These are phyloP conservation scores for Parapsyche elsis DNA, from an alignment of 1,140 invertebrate species.

Conservation along the genomic window DNA sequence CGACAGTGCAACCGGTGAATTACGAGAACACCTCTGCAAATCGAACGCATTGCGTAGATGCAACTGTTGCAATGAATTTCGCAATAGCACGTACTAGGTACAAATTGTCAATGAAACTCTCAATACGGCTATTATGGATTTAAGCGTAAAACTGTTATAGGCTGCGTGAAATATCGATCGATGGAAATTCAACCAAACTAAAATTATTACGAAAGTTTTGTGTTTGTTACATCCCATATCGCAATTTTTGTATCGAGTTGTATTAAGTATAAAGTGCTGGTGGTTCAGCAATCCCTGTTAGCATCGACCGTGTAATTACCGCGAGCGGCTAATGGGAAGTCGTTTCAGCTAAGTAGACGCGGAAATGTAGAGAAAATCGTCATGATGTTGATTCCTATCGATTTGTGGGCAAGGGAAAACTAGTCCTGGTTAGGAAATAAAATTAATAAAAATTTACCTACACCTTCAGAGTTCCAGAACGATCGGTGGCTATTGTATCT, in stretches of 20 bases:
- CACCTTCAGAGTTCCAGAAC: too few species aligned
- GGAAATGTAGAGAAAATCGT: conserved; percentile 10
- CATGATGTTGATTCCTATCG: background rate
- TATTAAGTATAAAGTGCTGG: background rate
- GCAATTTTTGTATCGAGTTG: background rate
- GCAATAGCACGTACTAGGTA: too few species aligned
- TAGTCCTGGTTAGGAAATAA: too few species aligned
- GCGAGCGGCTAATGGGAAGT: conserved; percentile 16
- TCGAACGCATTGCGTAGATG: conserved; percentile 35
- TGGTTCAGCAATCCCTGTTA: background rate
- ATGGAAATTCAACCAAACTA: too few species aligned
- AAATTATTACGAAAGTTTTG: too few species aligned
- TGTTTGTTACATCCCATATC: too few species aligned
- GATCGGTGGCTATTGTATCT: too few species aligned
- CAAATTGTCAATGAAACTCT: too few species aligned
- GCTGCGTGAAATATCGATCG: too few species aligned
- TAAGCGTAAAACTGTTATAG: too few species aligned
- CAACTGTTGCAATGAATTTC: background rate
- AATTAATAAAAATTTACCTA: too few species aligned
- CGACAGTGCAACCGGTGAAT: conserved; percentile 33
- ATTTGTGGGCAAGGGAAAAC: background rate
- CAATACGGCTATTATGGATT: too few species aligned
- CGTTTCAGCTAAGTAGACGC: conserved; percentile 13
- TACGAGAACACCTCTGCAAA: conserved; percentile 40
- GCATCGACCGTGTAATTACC: background rate